Percentiles rank a stretch among this genome's conserved stretches.
These are phyloP conservation scores for Sepioteuthis lessoniana DNA, from an alignment of 2,888 invertebrate genomes.

Conservation along the genomic window DNA sequence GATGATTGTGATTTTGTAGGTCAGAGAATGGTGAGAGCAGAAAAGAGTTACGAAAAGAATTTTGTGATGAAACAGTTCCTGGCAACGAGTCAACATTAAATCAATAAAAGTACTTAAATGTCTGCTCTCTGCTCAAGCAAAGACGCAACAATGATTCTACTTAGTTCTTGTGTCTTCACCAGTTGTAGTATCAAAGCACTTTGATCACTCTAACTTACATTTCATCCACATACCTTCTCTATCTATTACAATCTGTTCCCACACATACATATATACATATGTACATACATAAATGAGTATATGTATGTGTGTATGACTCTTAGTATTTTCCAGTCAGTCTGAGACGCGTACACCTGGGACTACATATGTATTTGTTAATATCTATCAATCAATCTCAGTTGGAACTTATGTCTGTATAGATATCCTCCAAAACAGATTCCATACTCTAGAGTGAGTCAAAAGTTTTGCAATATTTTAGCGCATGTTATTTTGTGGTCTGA, in stretches of 20 bases:
- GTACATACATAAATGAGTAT: too few species aligned
- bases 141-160: conserved; percentile 18
- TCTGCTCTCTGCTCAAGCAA: not conserved
- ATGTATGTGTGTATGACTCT: not conserved
- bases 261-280: not conserved
- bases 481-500: too few species aligned
- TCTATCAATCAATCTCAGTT: not conserved
- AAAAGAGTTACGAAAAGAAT: not conserved
- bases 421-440: not conserved
- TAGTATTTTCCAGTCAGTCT: not conserved
- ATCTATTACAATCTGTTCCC: not conserved
- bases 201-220: not conserved
- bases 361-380: not conserved
- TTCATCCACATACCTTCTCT: not conserved
- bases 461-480: too few species aligned
- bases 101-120: conserved; percentile 21
- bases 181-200: not conserved
- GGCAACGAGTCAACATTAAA: not conserved
- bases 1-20: not conserved
- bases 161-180: not conserved
- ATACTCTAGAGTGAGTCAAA: too few species aligned
- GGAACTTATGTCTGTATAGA: not conserved
- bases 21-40: not conserved
- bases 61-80: not conserved
- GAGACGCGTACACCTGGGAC: too few species aligned